Percentiles rank a stretch among this genome's conserved stretches.
These are phyloP conservation scores for Jordanella pulchra DNA, from an alignment of 2,797 vertebrate genomes.

Conservation along the genomic window DNA sequence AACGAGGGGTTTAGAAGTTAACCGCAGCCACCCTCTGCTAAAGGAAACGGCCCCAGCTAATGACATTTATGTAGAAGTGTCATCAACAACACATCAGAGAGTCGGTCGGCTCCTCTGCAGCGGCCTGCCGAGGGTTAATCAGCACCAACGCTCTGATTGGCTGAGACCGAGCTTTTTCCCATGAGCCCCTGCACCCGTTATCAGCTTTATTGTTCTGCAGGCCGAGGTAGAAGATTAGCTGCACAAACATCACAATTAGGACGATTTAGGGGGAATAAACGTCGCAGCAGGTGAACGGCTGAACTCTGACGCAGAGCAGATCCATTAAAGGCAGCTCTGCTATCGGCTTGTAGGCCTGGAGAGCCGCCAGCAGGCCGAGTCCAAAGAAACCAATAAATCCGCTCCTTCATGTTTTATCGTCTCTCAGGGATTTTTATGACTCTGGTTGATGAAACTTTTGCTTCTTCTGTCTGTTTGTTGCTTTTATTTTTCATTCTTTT, in stretches of 20 bases:
- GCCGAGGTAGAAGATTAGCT: conserved; percentile 66
- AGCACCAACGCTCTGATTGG: conserved; percentile 62
- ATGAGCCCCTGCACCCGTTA: conserved; percentile 62
- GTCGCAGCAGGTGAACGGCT: neutral
- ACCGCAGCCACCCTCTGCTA: conserved; percentile 33
- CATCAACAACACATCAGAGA: conserved; percentile 8
- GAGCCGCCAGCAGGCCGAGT: no score
- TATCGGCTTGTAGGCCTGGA: no score
- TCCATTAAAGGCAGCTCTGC: neutral
- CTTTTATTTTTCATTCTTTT: no score
- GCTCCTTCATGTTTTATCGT: no score
- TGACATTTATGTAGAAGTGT: conserved; percentile 20
- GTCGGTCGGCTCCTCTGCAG: neutral
- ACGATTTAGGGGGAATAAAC: conserved; percentile 45
- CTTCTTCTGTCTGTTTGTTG: no score
- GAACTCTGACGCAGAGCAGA: neutral
- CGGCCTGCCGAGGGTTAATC: conserved; percentile 43
- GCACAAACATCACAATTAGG: conserved; percentile 72
- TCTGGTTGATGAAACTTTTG: no score
- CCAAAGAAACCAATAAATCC: no score
- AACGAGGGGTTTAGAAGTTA: conserved; percentile 47
- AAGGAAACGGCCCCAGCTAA: conserved; percentile 13
- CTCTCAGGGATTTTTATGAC: no score
- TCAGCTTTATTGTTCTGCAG: conserved; percentile 56
- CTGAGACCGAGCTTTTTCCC: conserved; percentile 67